phyloP scores from a whole-genome alignment of 2,888 invertebrate species.

The Chironomus riparius region DNA sequence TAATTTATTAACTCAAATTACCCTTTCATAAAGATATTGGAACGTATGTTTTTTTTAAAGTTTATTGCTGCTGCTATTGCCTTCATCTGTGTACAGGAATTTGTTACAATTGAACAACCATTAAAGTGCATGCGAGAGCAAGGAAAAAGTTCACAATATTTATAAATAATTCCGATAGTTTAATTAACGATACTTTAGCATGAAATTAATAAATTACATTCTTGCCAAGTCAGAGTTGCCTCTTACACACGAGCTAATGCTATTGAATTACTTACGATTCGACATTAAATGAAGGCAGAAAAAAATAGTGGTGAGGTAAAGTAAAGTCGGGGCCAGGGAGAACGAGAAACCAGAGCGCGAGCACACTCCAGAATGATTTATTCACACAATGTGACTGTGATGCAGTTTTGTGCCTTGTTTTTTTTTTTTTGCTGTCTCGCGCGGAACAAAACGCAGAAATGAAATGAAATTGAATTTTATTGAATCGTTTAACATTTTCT shows the following conservation, averaged over 20 bases:
- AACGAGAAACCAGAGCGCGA: neutral
- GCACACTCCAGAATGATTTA: neutral
- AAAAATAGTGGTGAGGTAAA: too few relatives aligned
- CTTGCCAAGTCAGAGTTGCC: neutral
- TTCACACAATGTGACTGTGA: neutral
- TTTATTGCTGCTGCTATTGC: too few relatives aligned
- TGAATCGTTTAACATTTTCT: neutral
- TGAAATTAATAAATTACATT: slow-evolving; percentile 23
- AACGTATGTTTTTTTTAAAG: neutral
- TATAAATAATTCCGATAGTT: slow-evolving; percentile 15
- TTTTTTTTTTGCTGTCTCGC: neutral
- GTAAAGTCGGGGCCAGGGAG: neutral
- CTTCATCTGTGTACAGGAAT: neutral
- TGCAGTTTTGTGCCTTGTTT: neutral
- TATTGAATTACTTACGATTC: neutral
- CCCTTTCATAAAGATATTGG: neutral
- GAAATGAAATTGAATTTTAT: neutral
- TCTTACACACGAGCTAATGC: neutral
- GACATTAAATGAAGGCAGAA: neutral
- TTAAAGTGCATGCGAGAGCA: neutral
- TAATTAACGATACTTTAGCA: slow-evolving; percentile 24
- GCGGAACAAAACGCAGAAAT: neutral
- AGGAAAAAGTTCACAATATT: slow-evolving; percentile 11
- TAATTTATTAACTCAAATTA: slow-evolving; percentile 20
- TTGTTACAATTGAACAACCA: neutral